A percentile compares a stretch with the other conserved stretches of the same genome.
Evolutionary conservation across 2,888 invertebrate species (phyloP).

Genomic region (Drosophila nigricruria): DNA sequence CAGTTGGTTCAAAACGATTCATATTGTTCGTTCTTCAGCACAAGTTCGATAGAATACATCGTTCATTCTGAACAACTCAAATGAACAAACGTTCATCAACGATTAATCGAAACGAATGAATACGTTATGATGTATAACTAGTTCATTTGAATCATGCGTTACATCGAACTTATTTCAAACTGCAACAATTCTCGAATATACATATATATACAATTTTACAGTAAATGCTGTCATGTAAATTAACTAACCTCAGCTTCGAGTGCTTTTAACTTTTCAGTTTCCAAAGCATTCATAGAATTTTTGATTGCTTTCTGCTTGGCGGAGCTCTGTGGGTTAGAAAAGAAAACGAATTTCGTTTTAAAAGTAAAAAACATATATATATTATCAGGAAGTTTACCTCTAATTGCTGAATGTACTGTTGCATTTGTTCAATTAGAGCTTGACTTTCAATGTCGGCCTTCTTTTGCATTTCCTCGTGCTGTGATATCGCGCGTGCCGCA

Average conservation of each 20-base stretch:
- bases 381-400: slow-evolving; percentile 64
- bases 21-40: background rate
- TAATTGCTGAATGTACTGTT: slow-evolving; percentile 82
- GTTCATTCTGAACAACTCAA: background rate
- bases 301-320: slow-evolving; percentile 26
- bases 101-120: background rate
- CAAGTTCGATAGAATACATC: background rate
- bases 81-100: background rate
- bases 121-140: background rate
- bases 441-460: slow-evolving; percentile 84
- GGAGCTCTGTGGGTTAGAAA: slow-evolving; percentile 19
- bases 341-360: background rate
- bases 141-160: background rate
- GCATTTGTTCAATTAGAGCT: slow-evolving; percentile 82
- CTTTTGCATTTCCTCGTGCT: slow-evolving; percentile 89
- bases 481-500: slow-evolving; percentile 93
- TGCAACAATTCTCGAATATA: background rate
- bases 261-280: slow-evolving; percentile 24
- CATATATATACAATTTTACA: background rate
- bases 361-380: background rate
- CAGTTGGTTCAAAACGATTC: background rate
- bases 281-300: background rate
- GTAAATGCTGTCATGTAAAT: background rate
- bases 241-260: slow-evolving; percentile 47
- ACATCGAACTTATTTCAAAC: background rate